Evolutionary conservation across 2,113 vertebrate species (phyloP), one percentile per base, ranked within the genome.

Genomic region (Engraulis encrasicolus): DNA sequence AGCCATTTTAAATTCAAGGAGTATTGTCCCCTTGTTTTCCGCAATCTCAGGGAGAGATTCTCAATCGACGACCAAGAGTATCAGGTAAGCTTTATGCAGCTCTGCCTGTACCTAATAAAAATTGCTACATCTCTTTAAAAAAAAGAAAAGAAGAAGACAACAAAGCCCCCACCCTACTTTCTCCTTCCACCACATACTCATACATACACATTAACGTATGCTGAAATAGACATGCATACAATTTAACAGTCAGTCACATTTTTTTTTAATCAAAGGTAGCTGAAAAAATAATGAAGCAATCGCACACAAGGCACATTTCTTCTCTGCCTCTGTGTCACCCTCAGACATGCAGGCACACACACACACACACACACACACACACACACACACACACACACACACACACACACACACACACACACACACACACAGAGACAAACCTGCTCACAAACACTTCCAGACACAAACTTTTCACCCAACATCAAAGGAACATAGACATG

Each of bases 1-100:
- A 97, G 96, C 92, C 96, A 97, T 92, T 97, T 97, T 94, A 97
- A 97, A 90, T 97, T 97, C 89, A 97, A 97, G 88, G 96, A 97
- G 54, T 97, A 97, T 91, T 97, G 96, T 88, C 96, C 96, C 0
- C 95, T 96, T 95, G 96, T 97, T 91, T 97, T 97, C 92, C 96
- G 96, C 50, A 97, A 97, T 91, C 93, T 97, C 19, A 93, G 96
- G 83, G 96, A 97, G 89, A 95, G 95, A n/a, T 97, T 97, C 91
- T 94, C 94, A 88, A 97, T 97, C 80, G 96, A 97, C 80, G 96
- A 97, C 92, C 96, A 97, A 84, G 96, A 97, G 87, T 97, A 96
- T 88, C 96, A 97, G 96, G 96, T 89, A 85, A 31, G 58, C 58
- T 66, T 31, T 1, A 1, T 66, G 23, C 31, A 27, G 4, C 15